Percentiles rank a stretch among this genome's conserved stretches.
These are phyloP conservation scores for Cybosia mesomella DNA, from an alignment of 2,888 invertebrate genomes.

Conservation along the genomic window DNA sequence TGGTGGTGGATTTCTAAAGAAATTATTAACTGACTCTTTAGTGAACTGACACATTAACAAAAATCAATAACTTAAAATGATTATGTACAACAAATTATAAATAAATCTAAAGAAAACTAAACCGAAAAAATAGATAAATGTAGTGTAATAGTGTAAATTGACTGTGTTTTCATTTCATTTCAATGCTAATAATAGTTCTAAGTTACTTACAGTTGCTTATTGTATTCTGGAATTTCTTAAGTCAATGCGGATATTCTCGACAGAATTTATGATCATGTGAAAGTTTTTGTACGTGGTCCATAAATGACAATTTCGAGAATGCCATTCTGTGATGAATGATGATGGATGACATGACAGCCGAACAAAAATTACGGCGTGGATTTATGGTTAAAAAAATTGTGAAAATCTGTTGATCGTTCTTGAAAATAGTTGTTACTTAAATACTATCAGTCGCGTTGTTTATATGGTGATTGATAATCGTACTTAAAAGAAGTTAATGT, in stretches of 20 bases:
- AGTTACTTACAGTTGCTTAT: too few relatives aligned
- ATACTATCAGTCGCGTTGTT: conserved; percentile 51
- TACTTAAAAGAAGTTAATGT: conserved; percentile 65
- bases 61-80: too few relatives aligned
- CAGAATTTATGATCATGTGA: not conserved
- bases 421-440: conserved; percentile 50
- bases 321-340: conserved; percentile 57
- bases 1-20: too few relatives aligned
- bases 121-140: too few relatives aligned
- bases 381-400: conserved; percentile 75
- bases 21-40: too few relatives aligned
- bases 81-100: too few relatives aligned
- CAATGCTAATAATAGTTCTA: too few relatives aligned
- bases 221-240: not conserved
- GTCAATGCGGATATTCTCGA: conserved; percentile 32
- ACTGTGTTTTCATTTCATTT: too few relatives aligned
- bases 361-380: conserved; percentile 84
- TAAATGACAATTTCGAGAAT: conserved; percentile 38
- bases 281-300: conserved; percentile 16
- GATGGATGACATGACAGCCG: conserved; percentile 73
- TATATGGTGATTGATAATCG: conserved; percentile 52
- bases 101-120: too few relatives aligned
- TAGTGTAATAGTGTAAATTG: too few relatives aligned
- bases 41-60: too few relatives aligned
- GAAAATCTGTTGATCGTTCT: conserved; percentile 68